These are phyloP conservation scores for Priocnemis perturbator DNA, from an alignment of 2,888 invertebrate species.

Conservation along the genomic window DNA sequence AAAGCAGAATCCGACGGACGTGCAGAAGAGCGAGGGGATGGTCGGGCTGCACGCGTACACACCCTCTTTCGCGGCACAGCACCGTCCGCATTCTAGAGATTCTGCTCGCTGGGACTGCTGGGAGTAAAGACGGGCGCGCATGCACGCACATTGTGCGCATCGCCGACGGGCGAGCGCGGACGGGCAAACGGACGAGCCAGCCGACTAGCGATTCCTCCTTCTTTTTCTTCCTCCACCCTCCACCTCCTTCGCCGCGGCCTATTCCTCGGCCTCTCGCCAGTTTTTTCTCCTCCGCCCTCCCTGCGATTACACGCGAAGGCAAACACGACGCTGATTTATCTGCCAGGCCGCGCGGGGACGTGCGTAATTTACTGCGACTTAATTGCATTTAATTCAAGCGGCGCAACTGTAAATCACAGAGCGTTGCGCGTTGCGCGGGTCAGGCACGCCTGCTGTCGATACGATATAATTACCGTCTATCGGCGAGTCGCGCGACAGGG, in stretches of 20 bases:
- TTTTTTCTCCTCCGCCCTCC: slow-evolving; percentile 25
- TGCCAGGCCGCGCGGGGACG: slow-evolving; percentile 44
- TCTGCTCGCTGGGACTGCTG: too few species aligned
- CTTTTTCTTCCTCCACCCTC: slow-evolving; percentile 17
- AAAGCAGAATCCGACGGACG: slow-evolving; percentile 6
- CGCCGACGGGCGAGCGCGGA: slow-evolving; percentile 36
- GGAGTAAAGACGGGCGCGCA: slow-evolving; percentile 27
- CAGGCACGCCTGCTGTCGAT: slow-evolving; percentile 68
- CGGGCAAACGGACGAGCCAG: too few species aligned
- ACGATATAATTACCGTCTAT: slow-evolving; percentile 62
- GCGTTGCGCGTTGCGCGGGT: slow-evolving; percentile 63
- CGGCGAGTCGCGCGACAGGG: slow-evolving; percentile 26
- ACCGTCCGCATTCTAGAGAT: slow-evolving; percentile 52
- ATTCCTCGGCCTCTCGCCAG: slow-evolving; percentile 24
- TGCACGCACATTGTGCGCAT: slow-evolving; percentile 39
- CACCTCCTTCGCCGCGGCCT: slow-evolving; percentile 12
- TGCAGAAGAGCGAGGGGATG: slow-evolving; percentile 12
- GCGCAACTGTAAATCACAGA: slow-evolving; percentile 68
- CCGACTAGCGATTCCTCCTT: background rate
- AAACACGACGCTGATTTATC: slow-evolving; percentile 65
- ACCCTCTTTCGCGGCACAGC: slow-evolving; percentile 34
- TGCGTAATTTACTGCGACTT: slow-evolving; percentile 67
- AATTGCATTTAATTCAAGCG: slow-evolving; percentile 70
- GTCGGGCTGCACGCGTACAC: slow-evolving; percentile 34
- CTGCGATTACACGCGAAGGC: slow-evolving; percentile 59